Percentiles rank a stretch among this genome's conserved stretches.
phyloP scores from a whole-genome alignment of 1,140 invertebrate genomes.

The Pogonomyrmex californicus region DNA sequence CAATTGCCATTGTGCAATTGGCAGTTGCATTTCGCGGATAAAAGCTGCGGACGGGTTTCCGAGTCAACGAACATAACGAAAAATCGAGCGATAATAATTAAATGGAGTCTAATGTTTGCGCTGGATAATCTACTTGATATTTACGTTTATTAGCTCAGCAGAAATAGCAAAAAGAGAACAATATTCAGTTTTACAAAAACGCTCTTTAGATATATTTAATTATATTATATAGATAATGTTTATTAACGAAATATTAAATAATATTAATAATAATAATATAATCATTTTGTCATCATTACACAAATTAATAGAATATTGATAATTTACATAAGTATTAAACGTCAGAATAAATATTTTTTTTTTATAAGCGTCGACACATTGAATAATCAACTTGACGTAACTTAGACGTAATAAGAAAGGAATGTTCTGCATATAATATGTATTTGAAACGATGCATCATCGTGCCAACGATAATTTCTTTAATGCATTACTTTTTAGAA shows the following conservation, averaged over 20 bases:
- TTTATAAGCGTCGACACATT: neutral
- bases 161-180: conserved; percentile 10
- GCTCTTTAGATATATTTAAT: conserved; percentile 11
- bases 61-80: conserved; percentile 22
- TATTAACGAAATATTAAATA: conserved; percentile 1
- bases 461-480: neutral
- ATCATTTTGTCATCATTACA: neutral
- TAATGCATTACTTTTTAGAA: conserved; percentile 3
- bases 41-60: conserved; percentile 31
- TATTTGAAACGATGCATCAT: conserved; percentile 36
- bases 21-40: neutral
- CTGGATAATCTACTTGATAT: conserved; percentile 36
- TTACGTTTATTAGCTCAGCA: conserved; percentile 36
- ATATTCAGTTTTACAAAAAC: conserved; percentile 20
- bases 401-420: neutral
- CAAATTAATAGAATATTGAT: neutral
- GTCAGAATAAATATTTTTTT: neutral
- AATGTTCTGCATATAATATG: neutral
- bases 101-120: conserved; percentile 39
- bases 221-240: neutral
- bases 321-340: neutral
- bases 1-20: conserved; percentile 37
- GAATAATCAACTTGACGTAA: conserved; percentile 24
- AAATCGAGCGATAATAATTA: conserved; percentile 50
- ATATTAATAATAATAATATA: neutral